phyloP scores from a whole-genome alignment of 2,113 vertebrate genomes.

The Cyanoramphus novaezelandiae region DNA sequence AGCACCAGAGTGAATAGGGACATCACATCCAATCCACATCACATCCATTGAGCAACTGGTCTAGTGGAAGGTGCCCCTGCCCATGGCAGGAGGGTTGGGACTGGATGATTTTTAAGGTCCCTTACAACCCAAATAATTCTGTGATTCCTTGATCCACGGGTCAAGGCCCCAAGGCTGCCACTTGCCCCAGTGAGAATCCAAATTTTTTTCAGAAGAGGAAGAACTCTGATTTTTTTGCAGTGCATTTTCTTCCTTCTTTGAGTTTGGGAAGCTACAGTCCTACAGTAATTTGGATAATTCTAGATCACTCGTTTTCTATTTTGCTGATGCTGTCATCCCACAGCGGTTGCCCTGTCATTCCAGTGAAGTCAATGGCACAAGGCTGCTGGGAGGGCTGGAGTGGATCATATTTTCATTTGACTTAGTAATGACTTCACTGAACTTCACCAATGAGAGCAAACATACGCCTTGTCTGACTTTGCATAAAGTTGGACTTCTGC shows the following conservation, averaged over 20 bases:
- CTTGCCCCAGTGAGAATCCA: neutral
- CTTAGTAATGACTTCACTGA: neutral
- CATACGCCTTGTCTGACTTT: neutral
- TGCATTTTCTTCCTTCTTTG: neutral
- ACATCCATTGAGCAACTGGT: neutral
- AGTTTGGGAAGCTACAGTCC: neutral
- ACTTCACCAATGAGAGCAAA: neutral
- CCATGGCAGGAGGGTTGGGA: neutral
- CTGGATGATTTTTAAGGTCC: neutral
- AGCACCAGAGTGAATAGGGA: neutral
- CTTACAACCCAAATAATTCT: neutral
- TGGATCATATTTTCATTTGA: neutral
- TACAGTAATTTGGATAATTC: neutral
- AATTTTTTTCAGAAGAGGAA: neutral
- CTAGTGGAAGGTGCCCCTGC: neutral
- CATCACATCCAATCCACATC: neutral
- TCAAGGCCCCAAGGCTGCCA: accelerated
- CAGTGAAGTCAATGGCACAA: neutral
- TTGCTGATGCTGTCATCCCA: neutral
- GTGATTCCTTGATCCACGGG: neutral
- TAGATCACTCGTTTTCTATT: neutral
- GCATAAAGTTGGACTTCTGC: neutral
- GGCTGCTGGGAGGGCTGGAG: neutral
- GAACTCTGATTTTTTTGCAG: neutral
- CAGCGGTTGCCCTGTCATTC: neutral